These are phyloP conservation scores for Camponotus floridanus DNA, from an alignment of 1,140 invertebrate genomes.

Conservation along the genomic window DNA sequence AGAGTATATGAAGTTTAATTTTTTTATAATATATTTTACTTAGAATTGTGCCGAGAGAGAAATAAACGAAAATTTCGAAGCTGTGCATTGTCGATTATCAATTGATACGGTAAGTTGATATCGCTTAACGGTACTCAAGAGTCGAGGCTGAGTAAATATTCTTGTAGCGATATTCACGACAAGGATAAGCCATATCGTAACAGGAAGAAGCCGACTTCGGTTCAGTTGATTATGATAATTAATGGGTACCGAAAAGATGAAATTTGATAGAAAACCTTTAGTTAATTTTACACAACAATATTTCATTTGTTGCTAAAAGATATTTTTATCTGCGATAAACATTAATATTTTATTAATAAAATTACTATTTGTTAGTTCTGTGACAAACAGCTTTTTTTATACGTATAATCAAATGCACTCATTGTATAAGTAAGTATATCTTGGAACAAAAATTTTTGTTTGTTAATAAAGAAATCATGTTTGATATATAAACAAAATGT, in stretches of 20 bases:
- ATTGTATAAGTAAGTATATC: not conserved
- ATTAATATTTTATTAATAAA: not conserved
- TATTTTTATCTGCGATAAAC: constrained; percentile 8
- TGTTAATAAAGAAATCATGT: not conserved
- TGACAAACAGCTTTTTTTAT: not conserved
- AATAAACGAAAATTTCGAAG: constrained; percentile 33
- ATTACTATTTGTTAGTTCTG: no score
- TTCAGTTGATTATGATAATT: constrained; percentile 50
- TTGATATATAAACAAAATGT: not conserved
- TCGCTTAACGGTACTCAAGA: constrained; percentile 68
- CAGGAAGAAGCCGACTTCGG: constrained; percentile 11
- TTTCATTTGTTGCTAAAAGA: not conserved
- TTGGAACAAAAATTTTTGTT: not conserved
- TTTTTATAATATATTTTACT: not conserved
- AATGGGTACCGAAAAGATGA: constrained; percentile 29
- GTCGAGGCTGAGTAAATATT: constrained; percentile 66
- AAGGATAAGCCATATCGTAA: constrained; percentile 47
- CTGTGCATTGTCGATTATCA: constrained; percentile 49
- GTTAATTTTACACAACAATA: not conserved
- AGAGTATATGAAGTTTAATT: not conserved
- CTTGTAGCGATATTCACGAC: constrained; percentile 70
- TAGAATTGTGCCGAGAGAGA: constrained; percentile 21
- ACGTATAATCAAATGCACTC: not conserved
- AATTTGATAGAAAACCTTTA: constrained; percentile 33
- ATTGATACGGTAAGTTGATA: constrained; percentile 65